Percentiles rank a stretch among this genome's conserved stretches.
Evolutionary conservation across 2,113 vertebrate species (phyloP).

Genomic region (Gymnarchus niloticus): DNA sequence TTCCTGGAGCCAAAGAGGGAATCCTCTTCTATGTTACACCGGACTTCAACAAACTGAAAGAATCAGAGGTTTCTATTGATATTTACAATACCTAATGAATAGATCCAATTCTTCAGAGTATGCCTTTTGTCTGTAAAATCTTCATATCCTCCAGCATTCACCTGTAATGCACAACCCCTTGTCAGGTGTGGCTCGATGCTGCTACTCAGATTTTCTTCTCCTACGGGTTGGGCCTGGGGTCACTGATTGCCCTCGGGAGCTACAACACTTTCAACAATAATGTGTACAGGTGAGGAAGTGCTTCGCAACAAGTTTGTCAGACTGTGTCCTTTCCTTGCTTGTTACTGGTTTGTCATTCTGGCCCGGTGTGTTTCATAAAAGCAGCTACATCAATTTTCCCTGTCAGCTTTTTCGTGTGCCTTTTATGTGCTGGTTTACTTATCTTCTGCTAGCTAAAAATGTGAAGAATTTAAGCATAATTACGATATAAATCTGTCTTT

Average conservation of each 20-base stretch:
- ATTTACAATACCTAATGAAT: neutral
- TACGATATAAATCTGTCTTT: neutral
- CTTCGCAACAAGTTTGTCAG: neutral
- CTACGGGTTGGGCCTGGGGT: conserved; percentile 92
- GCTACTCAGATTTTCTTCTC: conserved; percentile 99
- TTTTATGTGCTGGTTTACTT: neutral
- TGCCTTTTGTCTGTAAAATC: conserved; percentile 24
- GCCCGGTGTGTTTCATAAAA: neutral
- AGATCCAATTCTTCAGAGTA: neutral
- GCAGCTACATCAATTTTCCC: neutral
- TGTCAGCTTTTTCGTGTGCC: neutral
- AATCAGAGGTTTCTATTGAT: conserved; percentile 80
- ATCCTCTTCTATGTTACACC: conserved; percentile 96
- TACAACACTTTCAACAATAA: conserved; percentile 98
- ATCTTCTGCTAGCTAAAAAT: neutral
- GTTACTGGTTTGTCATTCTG: neutral
- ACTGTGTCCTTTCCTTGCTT: neutral
- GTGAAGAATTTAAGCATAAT: neutral
- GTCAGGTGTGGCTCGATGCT: conserved; percentile 95
- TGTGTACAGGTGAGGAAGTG: conserved; percentile 80
- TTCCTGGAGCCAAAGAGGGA: conserved; percentile 88
- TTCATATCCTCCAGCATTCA: neutral
- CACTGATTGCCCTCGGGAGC: conserved; percentile 93
- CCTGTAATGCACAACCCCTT: conserved; percentile 34
- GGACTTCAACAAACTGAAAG: conserved; percentile 89